Evolutionary conservation across 2,113 vertebrate genomes (phyloP).

Genomic region (Glaucomys volans): DNA sequence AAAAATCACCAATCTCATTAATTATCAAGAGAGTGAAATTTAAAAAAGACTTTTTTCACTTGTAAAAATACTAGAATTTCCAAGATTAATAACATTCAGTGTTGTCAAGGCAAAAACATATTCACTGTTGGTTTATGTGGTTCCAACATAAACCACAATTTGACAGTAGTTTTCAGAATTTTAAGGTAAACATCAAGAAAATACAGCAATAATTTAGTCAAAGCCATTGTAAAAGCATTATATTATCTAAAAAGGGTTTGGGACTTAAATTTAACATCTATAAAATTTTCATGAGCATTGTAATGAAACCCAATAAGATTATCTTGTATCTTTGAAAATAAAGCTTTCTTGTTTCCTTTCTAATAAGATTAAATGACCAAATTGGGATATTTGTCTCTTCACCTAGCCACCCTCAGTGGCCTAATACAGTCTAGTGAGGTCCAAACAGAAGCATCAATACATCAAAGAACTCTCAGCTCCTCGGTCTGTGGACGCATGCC

Average conservation of each 20-base stretch:
- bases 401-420: neutral
- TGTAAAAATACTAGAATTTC: neutral
- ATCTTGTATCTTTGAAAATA: neutral
- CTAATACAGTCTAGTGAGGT: neutral
- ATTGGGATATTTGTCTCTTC: neutral
- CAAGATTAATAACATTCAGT: neutral
- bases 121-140: neutral
- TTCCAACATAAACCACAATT: slow-evolving; percentile 23
- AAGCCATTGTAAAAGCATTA: neutral
- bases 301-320: neutral
- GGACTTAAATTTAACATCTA: slow-evolving; percentile 6
- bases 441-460: neutral
- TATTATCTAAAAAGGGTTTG: neutral
- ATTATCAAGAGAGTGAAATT: neutral
- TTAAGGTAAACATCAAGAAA: slow-evolving; percentile 6
- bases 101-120: neutral
- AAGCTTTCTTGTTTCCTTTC: neutral
- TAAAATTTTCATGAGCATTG: neutral
- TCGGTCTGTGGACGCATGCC: neutral
- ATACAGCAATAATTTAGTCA: neutral
- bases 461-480: neutral
- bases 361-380: neutral
- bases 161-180: neutral
- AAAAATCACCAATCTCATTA: neutral
- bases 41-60: slow-evolving; percentile 10